These are phyloP conservation scores for Myotis myotis DNA, from an alignment of 2,797 vertebrate species.

Conservation along the genomic window DNA sequence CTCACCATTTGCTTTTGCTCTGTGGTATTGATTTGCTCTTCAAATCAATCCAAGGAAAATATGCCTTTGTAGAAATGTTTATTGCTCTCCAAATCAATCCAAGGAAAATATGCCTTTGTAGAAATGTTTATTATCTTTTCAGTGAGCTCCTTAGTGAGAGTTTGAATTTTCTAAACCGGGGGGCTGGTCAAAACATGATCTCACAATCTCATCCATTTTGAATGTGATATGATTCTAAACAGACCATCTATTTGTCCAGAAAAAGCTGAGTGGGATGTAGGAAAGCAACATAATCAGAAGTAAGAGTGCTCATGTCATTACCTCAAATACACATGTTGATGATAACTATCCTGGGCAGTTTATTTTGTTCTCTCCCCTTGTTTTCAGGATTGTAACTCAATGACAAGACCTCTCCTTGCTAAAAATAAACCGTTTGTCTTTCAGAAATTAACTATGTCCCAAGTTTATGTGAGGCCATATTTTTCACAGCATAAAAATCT, in stretches of 20 bases:
- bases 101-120: constrained; percentile 8
- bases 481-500: background rate
- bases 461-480: background rate
- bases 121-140: constrained; percentile 33
- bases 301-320: constrained; percentile 64
- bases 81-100: constrained; percentile 24
- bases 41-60: constrained; percentile 31
- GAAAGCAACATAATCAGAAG: constrained; percentile 66
- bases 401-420: constrained; percentile 48
- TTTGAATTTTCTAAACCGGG: constrained; percentile 40
- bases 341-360: constrained; percentile 47
- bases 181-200: background rate
- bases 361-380: constrained; percentile 51
- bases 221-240: constrained; percentile 64
- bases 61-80: background rate
- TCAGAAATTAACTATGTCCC: constrained; percentile 51
- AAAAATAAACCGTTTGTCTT: constrained; percentile 63
- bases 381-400: constrained; percentile 64
- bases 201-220: constrained; percentile 31
- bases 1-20: background rate
- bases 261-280: constrained; percentile 53
- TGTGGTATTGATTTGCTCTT: constrained; percentile 23
- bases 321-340: constrained; percentile 53
- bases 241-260: constrained; percentile 63
- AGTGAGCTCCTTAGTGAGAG: background rate